phyloP scores from a whole-genome alignment of 92 coral and sea anemone species.

The Montipora capitata region DNA sequence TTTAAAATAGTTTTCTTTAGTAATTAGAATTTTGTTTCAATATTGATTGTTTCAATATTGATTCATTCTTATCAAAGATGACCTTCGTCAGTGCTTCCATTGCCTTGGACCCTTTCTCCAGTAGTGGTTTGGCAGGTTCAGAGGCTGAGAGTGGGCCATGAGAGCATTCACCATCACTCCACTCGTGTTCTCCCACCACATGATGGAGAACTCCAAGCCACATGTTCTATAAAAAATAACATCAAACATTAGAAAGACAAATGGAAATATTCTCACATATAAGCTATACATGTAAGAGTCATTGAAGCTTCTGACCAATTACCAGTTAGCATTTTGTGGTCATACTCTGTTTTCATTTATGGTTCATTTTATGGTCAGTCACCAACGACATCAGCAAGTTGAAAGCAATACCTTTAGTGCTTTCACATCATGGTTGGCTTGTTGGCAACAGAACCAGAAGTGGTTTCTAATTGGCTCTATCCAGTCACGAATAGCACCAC shows the following conservation, averaged over 20 bases:
- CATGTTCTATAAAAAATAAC: slow-evolving; percentile 29
- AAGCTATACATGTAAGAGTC: not conserved
- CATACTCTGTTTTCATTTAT: no score
- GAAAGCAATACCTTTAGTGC: slow-evolving; percentile 11
- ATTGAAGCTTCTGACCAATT: no score
- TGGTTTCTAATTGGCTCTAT: slow-evolving; percentile 18
- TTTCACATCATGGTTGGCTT: not conserved
- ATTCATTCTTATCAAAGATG: slow-evolving; percentile 20
- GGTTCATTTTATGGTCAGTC: no score
- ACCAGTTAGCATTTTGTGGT: not conserved
- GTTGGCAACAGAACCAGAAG: slow-evolving; percentile 20
- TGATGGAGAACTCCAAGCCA: slow-evolving; percentile 55
- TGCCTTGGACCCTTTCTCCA: slow-evolving; percentile 57
- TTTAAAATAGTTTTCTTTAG: no score
- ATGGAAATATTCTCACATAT: not conserved
- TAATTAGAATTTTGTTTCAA: no score
- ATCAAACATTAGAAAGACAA: slow-evolving; percentile 18
- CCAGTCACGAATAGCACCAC: slow-evolving; percentile 6
- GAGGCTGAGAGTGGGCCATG: slow-evolving; percentile 59
- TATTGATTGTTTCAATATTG: no score
- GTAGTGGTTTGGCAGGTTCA: slow-evolving; percentile 41
- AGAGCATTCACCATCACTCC: slow-evolving; percentile 70
- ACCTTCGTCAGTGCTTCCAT: slow-evolving; percentile 64
- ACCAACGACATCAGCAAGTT: not conserved
- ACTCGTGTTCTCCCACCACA: slow-evolving; percentile 73